Evolutionary conservation across 2,797 vertebrate genomes (phyloP).

Genomic region (Petrocephalus schoutedeni): DNA sequence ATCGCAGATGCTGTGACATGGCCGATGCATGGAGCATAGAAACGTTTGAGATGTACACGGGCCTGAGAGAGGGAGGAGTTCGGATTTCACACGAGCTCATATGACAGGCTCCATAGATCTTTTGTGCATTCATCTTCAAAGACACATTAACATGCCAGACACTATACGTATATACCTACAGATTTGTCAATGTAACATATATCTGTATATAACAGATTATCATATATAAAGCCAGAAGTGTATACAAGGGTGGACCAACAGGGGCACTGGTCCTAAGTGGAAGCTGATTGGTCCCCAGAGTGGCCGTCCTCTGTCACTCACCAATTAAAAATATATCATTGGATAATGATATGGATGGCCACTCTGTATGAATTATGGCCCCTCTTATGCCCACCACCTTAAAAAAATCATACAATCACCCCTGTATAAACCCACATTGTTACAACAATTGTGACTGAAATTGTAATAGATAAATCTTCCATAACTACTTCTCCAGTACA

Average conservation of each 20-base stretch:
- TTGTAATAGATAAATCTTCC: not conserved
- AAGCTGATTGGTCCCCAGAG: not conserved
- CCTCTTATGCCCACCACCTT: not conserved
- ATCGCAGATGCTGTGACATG: not conserved
- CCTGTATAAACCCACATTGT: not conserved
- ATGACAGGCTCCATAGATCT: not conserved
- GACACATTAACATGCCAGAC: not conserved
- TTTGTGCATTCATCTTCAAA: not conserved
- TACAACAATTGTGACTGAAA: not conserved
- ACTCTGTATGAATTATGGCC: not conserved
- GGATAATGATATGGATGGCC: not conserved
- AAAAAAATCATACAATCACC: not conserved
- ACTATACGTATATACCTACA: not conserved
- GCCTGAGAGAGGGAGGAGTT: not conserved
- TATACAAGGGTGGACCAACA: not conserved
- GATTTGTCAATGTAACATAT: not conserved
- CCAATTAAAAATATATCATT: not conserved
- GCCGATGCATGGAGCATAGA: not conserved
- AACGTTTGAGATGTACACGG: not conserved
- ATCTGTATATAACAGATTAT: not conserved
- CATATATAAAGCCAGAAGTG: not conserved
- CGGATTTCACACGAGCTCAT: not conserved
- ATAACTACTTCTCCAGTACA: not conserved
- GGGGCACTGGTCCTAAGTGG: not conserved
- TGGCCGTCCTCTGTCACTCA: not conserved